These are phyloP conservation scores for Alexandromys fortis DNA, from an alignment of 2,113 vertebrate species.

Conservation along the genomic window DNA sequence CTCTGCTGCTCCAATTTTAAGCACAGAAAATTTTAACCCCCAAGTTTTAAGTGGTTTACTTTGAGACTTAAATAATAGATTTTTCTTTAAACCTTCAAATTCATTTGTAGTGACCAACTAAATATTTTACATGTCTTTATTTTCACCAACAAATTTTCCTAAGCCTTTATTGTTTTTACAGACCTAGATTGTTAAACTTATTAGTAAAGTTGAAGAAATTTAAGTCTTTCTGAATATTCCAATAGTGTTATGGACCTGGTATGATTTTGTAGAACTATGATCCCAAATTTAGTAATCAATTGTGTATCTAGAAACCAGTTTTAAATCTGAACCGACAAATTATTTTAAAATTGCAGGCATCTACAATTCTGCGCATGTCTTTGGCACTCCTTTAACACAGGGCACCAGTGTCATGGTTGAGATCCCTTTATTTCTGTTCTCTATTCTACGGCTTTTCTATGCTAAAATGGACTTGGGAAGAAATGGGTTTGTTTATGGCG, in stretches of 20 bases:
- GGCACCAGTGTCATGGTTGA: not conserved
- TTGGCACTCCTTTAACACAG: not conserved
- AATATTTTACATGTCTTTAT: not conserved
- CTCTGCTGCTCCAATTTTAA: constrained; percentile 30
- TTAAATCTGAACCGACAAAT: not conserved
- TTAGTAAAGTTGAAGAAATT: not conserved
- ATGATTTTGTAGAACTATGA: constrained; percentile 26
- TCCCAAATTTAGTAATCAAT: not conserved
- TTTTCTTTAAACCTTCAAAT: constrained; percentile 11
- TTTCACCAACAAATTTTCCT: not conserved
- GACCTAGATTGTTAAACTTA: constrained; percentile 31
- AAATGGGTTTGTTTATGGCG: not conserved
- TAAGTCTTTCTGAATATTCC: constrained; percentile 6
- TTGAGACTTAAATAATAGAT: not conserved
- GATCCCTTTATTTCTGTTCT: not conserved
- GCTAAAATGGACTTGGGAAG: not conserved
- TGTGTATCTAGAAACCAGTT: not conserved
- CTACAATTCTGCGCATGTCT: not conserved
- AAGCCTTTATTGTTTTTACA: constrained; percentile 7
- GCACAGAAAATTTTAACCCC: not conserved
- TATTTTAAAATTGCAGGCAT: constrained; percentile 25
- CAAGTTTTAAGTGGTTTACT: not conserved
- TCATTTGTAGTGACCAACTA: not conserved
- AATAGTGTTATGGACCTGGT: not conserved
- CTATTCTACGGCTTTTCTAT: not conserved